A percentile compares a stretch with the other conserved stretches of the same genome.
Conservation (phyloP, 2,888 invertebrate genomes). For the Chydorus sphaericus region DNA sequence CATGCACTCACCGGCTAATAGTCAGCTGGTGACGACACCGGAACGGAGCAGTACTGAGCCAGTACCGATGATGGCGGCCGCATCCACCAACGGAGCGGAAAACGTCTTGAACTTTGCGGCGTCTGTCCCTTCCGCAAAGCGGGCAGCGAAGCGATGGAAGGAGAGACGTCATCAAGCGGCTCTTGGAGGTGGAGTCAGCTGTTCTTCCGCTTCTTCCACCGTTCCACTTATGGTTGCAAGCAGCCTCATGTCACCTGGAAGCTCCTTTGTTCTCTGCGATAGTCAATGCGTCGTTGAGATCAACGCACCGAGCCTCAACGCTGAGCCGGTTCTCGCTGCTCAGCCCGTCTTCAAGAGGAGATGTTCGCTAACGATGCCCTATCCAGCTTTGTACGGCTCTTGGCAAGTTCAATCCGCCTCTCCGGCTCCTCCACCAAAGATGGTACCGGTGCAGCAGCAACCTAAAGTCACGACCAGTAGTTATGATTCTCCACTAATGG, state of each 20-base stretch:
- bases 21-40: background rate
- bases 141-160: background rate
- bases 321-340: conserved; percentile 16
- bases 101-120: background rate
- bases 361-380: conserved; percentile 23
- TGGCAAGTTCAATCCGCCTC: conserved; percentile 21
- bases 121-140: background rate
- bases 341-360: conserved; percentile 21
- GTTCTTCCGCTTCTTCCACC: background rate
- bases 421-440: background rate
- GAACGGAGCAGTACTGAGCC: background rate
- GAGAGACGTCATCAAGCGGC: background rate
- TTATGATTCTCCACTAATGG: conserved; percentile 17
- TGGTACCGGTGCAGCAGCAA: background rate
- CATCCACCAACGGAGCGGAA: background rate
- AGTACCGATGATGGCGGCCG: no score
- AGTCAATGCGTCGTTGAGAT: conserved; percentile 1
- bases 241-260: conserved; percentile 1
- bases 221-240: background rate
- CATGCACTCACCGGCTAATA: background rate
- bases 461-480: conserved; percentile 18
- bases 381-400: conserved; percentile 23
- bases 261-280: background rate
- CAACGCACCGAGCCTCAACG: background rate
- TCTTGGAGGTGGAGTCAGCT: background rate